Percentiles rank a stretch among this genome's conserved stretches.
Evolutionary conservation across 2,888 invertebrate genomes (phyloP).

Genomic region (Drosophila ochracea): DNA sequence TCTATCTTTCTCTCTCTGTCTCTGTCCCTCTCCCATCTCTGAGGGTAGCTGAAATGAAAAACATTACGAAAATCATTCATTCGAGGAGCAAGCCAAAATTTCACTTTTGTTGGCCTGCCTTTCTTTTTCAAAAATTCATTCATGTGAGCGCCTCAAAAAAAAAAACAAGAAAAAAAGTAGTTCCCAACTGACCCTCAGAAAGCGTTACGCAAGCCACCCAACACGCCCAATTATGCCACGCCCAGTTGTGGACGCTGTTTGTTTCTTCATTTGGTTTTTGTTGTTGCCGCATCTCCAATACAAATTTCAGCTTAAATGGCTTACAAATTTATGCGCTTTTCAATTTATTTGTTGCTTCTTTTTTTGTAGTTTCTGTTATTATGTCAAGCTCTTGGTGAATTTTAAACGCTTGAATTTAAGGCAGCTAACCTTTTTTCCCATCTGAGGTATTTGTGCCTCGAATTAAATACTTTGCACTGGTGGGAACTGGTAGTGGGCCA

Average conservation of each 20-base stretch:
- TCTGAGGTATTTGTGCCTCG: constrained; percentile 10
- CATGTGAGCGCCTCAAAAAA: constrained; percentile 42
- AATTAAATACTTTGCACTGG: constrained; percentile 7
- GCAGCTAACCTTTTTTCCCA: constrained; percentile 26
- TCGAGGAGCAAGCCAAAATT: constrained; percentile 55
- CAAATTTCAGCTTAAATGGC: constrained; percentile 49
- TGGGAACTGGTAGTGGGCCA: constrained; percentile 7
- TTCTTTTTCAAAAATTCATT: constrained; percentile 55
- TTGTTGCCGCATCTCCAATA: constrained; percentile 37
- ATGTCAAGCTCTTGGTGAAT: constrained; percentile 43
- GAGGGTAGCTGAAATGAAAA: constrained; percentile 35
- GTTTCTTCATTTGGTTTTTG: constrained; percentile 27
- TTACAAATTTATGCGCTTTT: constrained; percentile 73
- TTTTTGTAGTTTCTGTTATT: constrained; percentile 30
- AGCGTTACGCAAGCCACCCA: constrained; percentile 57
- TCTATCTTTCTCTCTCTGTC: not conserved
- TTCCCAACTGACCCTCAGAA: constrained; percentile 58
- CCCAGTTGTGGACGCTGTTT: constrained; percentile 58
- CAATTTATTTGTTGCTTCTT: constrained; percentile 35
- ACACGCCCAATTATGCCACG: constrained; percentile 44
- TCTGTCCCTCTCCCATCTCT: not conserved
- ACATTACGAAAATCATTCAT: constrained; percentile 42
- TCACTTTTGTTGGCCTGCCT: constrained; percentile 66
- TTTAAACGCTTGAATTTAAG: constrained; percentile 9
- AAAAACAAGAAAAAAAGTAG: constrained; percentile 1